Evolutionary conservation across 2,113 vertebrate species (phyloP).

Genomic region (Neolamprologus fasciatus): DNA sequence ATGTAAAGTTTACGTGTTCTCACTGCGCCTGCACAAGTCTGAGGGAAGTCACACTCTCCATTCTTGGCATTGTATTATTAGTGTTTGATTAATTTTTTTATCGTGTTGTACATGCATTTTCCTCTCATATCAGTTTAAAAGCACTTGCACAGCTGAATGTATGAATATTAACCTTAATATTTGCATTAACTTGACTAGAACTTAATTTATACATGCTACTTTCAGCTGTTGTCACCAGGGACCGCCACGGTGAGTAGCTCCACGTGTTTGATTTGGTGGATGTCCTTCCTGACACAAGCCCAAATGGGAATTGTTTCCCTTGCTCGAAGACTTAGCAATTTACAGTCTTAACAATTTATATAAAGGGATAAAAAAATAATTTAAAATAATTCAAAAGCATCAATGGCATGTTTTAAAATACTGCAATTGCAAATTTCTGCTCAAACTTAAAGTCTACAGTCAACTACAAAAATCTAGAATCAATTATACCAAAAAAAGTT

Average conservation of each 20-base stretch:
- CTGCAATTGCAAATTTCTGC: neutral
- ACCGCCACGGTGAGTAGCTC: neutral
- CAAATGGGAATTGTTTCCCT: neutral
- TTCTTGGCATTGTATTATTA: neutral
- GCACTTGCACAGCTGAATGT: neutral
- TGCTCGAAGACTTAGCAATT: neutral
- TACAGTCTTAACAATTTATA: neutral
- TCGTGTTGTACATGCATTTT: accelerated
- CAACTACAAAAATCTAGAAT: neutral
- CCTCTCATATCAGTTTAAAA: neutral
- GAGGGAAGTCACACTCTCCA: neutral
- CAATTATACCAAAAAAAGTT: neutral
- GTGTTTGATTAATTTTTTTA: neutral
- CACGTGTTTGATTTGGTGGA: neutral
- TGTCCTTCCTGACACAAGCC: neutral
- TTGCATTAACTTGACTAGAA: neutral
- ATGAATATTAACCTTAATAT: neutral
- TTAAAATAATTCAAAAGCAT: accelerated
- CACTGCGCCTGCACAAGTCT: neutral
- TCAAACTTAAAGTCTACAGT: neutral
- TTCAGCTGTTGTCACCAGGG: neutral
- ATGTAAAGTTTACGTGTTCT: neutral
- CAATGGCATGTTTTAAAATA: neutral
- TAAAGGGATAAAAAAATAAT: neutral
- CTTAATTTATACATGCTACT: neutral